phyloP scores from a whole-genome alignment of 30 jellyfish, hydroid and myxozoan genomes.

The Aurelia sp. region DNA sequence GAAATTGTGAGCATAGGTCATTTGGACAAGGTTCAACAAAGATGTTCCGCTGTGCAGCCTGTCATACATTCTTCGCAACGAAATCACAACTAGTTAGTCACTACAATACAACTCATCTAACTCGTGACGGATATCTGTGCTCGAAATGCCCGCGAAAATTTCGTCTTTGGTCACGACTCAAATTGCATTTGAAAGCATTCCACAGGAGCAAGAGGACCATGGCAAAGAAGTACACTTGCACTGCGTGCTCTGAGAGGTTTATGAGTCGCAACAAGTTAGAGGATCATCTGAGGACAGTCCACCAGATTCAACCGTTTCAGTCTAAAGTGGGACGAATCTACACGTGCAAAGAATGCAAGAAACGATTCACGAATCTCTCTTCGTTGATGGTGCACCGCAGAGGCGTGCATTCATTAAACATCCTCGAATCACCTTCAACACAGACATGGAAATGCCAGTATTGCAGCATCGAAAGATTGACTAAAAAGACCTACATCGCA shows the following conservation, averaged over 20 bases:
- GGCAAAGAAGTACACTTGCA: slow-evolving; percentile 48
- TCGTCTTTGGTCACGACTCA: slow-evolving; percentile 86
- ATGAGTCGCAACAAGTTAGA: slow-evolving; percentile 67
- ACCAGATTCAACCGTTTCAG: slow-evolving; percentile 64
- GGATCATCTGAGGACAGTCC: slow-evolving; percentile 66
- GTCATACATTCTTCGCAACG: slow-evolving; percentile 73
- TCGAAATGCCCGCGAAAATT: slow-evolving; percentile 80
- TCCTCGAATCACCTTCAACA: slow-evolving; percentile 57
- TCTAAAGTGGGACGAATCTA: slow-evolving; percentile 71
- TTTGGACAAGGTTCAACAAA: slow-evolving; percentile 32
- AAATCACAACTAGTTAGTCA: slow-evolving; percentile 69
- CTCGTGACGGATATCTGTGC: slow-evolving; percentile 85
- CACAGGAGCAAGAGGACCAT: slow-evolving; percentile 53
- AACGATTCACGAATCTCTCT: slow-evolving; percentile 70
- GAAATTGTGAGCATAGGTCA: slow-evolving; percentile 18
- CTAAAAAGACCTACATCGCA: slow-evolving; percentile 72
- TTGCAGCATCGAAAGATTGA: slow-evolving; percentile 63
- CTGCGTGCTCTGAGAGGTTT: slow-evolving; percentile 64
- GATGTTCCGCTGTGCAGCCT: slow-evolving; percentile 76
- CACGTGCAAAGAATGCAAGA: slow-evolving; percentile 82
- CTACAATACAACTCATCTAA: slow-evolving; percentile 56
- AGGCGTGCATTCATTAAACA: slow-evolving; percentile 72
- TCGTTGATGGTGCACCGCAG: slow-evolving; percentile 80
- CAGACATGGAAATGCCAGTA: slow-evolving; percentile 74
- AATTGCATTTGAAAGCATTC: slow-evolving; percentile 76